Conservation (phyloP, 2,113 vertebrate species). For the Ctenodactylus gundi region DNA sequence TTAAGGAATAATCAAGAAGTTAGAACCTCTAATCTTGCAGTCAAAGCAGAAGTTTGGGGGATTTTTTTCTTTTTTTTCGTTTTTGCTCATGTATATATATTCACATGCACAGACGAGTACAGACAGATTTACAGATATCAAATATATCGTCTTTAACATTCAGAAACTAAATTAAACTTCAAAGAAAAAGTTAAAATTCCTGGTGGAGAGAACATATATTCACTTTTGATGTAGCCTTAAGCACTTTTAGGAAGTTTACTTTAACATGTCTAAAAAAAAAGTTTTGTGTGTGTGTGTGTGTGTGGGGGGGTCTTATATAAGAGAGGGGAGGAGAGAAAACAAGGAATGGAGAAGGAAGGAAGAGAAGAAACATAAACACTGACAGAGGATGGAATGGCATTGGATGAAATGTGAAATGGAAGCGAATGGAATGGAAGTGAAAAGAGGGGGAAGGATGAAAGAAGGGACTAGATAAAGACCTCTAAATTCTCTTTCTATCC, state of each 20-base stretch:
- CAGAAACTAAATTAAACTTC: slow-evolving; percentile 79
- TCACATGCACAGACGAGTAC: slow-evolving; percentile 74
- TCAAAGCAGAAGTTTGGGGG: slow-evolving; percentile 75
- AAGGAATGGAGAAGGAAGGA: background rate
- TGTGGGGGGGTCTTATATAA: no score
- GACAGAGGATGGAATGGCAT: no score
- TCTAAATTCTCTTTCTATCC: background rate
- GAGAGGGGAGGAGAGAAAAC: background rate
- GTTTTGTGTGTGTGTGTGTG: background rate
- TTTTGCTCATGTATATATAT: slow-evolving; percentile 79
- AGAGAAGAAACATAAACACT: background rate
- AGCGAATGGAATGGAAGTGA: background rate
- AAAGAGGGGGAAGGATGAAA: no score
- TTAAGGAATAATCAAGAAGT: slow-evolving; percentile 80
- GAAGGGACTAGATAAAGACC: background rate
- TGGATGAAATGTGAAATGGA: background rate
- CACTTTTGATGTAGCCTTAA: slow-evolving; percentile 70
- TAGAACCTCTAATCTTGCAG: slow-evolving; percentile 78
- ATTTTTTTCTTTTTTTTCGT: slow-evolving; percentile 44
- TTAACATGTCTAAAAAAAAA: slow-evolving; percentile 42
- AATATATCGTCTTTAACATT: slow-evolving; percentile 79
- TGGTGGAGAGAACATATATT: slow-evolving; percentile 67
- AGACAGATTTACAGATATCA: slow-evolving; percentile 80
- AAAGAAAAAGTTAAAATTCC: slow-evolving; percentile 79
- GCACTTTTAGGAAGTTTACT: slow-evolving; percentile 59